phyloP scores from a whole-genome alignment of 2,797 vertebrate genomes.

The Heteromormyrus szaboi region DNA sequence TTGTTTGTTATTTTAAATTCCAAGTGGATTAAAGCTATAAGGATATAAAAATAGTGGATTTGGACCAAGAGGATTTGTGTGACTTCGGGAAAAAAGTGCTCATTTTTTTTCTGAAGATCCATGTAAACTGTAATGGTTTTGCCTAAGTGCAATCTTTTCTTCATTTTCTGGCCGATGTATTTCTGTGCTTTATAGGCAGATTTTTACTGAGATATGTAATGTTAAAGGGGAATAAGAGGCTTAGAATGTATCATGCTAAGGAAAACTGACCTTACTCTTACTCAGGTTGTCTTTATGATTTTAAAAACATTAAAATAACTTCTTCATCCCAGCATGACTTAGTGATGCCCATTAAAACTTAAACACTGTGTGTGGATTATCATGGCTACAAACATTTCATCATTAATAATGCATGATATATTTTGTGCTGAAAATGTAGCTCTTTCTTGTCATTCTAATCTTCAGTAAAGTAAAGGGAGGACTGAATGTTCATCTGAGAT shows the following conservation, averaged over 20 bases:
- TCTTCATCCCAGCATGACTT: not conserved
- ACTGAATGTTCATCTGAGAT: not conserved
- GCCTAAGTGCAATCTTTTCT: not conserved
- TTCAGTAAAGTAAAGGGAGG: not conserved
- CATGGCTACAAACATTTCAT: not conserved
- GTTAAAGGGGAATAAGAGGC: not conserved
- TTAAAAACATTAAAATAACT: not conserved
- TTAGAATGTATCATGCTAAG: not conserved
- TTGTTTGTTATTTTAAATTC: not conserved
- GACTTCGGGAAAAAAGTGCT: not conserved
- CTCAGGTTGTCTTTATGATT: not conserved
- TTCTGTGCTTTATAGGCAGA: not conserved
- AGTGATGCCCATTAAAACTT: not conserved
- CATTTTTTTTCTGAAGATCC: not conserved
- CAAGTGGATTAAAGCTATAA: not conserved
- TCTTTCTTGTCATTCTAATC: not conserved
- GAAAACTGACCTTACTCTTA: not conserved
- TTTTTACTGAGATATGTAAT: not conserved
- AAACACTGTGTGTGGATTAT: not conserved
- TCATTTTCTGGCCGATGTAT: not conserved
- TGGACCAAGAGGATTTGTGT: not conserved
- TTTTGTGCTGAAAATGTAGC: not conserved
- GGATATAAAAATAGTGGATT: not conserved
- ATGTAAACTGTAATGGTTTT: not conserved
- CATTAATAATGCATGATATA: not conserved